Evolutionary conservation across 2,797 vertebrate genomes (phyloP).

Genomic region (Enteromius radiatus): DNA sequence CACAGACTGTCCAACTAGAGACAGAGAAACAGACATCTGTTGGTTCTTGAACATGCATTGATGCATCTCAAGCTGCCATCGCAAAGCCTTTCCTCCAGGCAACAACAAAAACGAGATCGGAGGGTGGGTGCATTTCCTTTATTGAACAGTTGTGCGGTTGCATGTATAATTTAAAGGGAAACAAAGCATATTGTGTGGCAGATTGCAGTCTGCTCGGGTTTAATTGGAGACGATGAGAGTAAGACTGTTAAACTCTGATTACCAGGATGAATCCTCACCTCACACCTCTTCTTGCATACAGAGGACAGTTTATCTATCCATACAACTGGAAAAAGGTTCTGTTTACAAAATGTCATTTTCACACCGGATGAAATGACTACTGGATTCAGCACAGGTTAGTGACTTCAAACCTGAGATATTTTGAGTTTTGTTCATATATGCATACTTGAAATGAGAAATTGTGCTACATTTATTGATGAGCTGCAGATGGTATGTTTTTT

Average conservation of each 20-base stretch:
- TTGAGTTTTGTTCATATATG: background rate
- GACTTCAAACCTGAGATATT: background rate
- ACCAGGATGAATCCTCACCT: slow-evolving; percentile 37
- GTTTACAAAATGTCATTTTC: background rate
- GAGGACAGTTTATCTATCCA: background rate
- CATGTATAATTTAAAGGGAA: slow-evolving; percentile 76
- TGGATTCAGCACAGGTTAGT: background rate
- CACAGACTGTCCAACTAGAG: slow-evolving; percentile 50
- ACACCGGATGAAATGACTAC: background rate
- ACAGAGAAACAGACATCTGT: slow-evolving; percentile 54
- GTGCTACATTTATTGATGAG: background rate
- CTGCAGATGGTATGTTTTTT: background rate
- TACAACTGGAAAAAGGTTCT: background rate
- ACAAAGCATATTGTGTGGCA: slow-evolving; percentile 79
- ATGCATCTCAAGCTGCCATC: slow-evolving; percentile 47
- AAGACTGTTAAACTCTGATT: slow-evolving; percentile 55
- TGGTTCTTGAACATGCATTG: slow-evolving; percentile 48
- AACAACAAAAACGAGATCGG: slow-evolving; percentile 34
- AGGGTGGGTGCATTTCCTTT: slow-evolving; percentile 25
- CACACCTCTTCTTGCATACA: slow-evolving; percentile 9
- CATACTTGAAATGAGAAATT: background rate
- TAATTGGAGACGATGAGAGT: slow-evolving; percentile 75
- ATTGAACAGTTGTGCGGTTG: slow-evolving; percentile 55
- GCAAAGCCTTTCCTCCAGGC: slow-evolving; percentile 38
- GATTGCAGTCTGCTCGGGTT: slow-evolving; percentile 77